Evolutionary conservation across 92 coral and sea anemone species (phyloP).

Genomic region (Palythoa grandiflora): DNA sequence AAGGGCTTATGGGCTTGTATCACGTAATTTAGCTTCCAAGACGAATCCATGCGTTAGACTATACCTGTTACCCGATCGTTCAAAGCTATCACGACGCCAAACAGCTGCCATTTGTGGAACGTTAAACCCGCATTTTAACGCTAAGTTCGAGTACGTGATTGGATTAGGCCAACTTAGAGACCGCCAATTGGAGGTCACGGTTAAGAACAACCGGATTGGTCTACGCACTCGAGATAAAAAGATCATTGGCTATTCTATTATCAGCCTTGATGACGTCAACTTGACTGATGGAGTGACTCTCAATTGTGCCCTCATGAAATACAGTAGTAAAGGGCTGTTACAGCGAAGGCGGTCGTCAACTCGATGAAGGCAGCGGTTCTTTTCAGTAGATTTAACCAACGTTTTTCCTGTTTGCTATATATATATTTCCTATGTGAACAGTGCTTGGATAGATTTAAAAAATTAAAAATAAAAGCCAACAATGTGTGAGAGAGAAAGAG

Average conservation of each 20-base stretch:
- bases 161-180: conserved; percentile 81
- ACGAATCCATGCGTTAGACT: conserved; percentile 85
- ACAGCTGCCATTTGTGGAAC: conserved; percentile 75
- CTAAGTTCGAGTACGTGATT: conserved; percentile 82
- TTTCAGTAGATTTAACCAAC: no score
- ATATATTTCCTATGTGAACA: no score
- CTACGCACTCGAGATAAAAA: conserved; percentile 66
- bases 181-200: conserved; percentile 73
- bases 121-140: conserved; percentile 77
- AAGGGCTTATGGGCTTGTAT: conserved; percentile 64
- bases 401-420: no score
- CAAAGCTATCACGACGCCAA: conserved; percentile 82
- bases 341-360: conserved; percentile 3
- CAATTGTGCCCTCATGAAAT: conserved; percentile 70
- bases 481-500: no score
- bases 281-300: conserved; percentile 81
- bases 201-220: conserved; percentile 76
- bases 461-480: no score
- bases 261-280: conserved; percentile 77
- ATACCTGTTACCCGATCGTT: conserved; percentile 84
- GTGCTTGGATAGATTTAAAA: no score
- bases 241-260: conserved; percentile 69
- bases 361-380: not conserved
- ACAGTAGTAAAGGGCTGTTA: not conserved
- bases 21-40: conserved; percentile 66